These are phyloP conservation scores for Azorinus chamasolen DNA, from an alignment of 2,888 invertebrate species.

Conservation along the genomic window DNA sequence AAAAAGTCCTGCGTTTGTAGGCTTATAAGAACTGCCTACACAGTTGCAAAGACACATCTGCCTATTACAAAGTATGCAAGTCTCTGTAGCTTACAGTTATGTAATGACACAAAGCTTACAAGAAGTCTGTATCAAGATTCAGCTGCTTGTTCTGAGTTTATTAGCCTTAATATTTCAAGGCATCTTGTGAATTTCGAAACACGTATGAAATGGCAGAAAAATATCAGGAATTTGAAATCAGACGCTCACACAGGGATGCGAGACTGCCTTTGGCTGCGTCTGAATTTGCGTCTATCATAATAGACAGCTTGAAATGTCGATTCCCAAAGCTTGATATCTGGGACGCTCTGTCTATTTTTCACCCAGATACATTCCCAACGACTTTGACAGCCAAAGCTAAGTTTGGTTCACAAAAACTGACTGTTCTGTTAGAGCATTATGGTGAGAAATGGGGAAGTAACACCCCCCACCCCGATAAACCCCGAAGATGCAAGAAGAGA, in stretches of 20 bases:
- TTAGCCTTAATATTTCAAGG: slow-evolving; percentile 20
- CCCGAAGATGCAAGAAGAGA: too few relatives aligned
- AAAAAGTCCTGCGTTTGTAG: too few relatives aligned
- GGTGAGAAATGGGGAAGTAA: slow-evolving; percentile 23
- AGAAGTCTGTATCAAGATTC: slow-evolving; percentile 22
- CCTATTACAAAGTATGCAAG: slow-evolving; percentile 25
- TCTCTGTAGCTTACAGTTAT: slow-evolving; percentile 11
- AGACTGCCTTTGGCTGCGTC: too few relatives aligned
- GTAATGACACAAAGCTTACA: slow-evolving; percentile 28
- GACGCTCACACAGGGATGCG: too few relatives aligned
- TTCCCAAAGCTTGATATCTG: slow-evolving; percentile 31
- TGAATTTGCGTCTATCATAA: too few relatives aligned
- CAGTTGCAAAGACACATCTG: slow-evolving; percentile 13
- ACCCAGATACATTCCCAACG: too few relatives aligned
- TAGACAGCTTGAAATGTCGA: too few relatives aligned
- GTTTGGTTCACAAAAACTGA: too few relatives aligned
- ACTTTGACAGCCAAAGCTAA: too few relatives aligned
- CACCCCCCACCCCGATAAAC: slow-evolving; percentile 29
- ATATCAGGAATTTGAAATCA: too few relatives aligned
- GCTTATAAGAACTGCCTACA: slow-evolving; percentile 34
- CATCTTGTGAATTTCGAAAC: slow-evolving; percentile 20
- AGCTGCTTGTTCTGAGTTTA: slow-evolving; percentile 33
- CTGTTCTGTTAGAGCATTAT: too few relatives aligned
- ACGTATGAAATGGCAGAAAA: slow-evolving; percentile 3
- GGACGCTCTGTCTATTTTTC: slow-evolving; percentile 49